A percentile compares a stretch with the other conserved stretches of the same genome.
Evolutionary conservation across 2,888 invertebrate genomes (phyloP).

Genomic region (Margaritifera margaritifera): DNA sequence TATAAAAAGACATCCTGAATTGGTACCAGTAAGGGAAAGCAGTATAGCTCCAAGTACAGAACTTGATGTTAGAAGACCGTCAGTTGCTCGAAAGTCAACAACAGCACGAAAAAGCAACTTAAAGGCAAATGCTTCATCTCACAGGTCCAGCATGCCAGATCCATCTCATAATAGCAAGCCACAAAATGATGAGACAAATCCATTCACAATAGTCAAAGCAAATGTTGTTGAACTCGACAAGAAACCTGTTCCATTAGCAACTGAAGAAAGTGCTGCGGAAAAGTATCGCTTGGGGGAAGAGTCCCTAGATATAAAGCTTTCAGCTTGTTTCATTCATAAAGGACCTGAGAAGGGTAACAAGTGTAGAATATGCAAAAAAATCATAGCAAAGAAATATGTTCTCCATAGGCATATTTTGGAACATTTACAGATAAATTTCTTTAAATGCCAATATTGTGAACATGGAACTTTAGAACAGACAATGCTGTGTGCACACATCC

Average conservation of each 20-base stretch:
- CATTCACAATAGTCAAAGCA: slow-evolving; percentile 32
- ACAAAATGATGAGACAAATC: slow-evolving; percentile 6
- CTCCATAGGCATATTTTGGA: slow-evolving; percentile 61
- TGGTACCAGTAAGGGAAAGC: slow-evolving; percentile 30
- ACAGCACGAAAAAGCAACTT: no score
- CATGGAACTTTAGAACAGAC: slow-evolving; percentile 47
- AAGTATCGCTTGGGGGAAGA: slow-evolving; percentile 44
- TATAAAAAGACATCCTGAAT: slow-evolving; percentile 40
- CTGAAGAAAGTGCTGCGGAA: not conserved
- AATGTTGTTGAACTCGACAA: slow-evolving; percentile 9
- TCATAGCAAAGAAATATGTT: slow-evolving; percentile 55
- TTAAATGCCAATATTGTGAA: slow-evolving; percentile 58
- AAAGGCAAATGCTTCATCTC: no score
- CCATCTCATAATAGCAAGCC: no score
- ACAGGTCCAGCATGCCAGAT: no score
- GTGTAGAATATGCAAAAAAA: slow-evolving; percentile 57
- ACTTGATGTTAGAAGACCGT: no score
- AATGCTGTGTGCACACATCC: slow-evolving; percentile 43
- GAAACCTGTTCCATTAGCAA: not conserved
- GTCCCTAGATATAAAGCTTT: slow-evolving; percentile 39
- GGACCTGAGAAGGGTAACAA: slow-evolving; percentile 36
- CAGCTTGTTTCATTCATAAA: slow-evolving; percentile 40
- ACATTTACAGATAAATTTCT: slow-evolving; percentile 59
- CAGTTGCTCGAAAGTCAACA: no score
- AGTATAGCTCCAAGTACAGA: no score